Percentiles rank a stretch among this genome's conserved stretches.
Evolutionary conservation across 2,888 invertebrate genomes (phyloP).

Genomic region (Eristalis tenax): DNA sequence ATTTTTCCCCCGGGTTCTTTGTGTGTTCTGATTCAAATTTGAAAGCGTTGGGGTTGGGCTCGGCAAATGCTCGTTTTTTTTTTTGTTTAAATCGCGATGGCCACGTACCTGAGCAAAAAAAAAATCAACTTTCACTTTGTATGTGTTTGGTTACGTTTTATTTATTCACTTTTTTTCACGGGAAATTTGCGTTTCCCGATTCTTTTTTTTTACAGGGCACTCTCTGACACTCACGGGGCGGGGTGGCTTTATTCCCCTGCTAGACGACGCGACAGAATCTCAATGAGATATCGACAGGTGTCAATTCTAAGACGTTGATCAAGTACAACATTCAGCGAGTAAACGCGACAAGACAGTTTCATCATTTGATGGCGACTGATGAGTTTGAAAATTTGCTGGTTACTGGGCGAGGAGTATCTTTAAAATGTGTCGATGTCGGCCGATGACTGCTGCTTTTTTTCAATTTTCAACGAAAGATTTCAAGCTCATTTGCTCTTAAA

Average conservation of each 20-base stretch:
- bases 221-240: not conserved
- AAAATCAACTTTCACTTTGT: constrained; percentile 45
- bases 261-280: constrained; percentile 80
- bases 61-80: not conserved
- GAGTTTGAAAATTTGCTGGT: constrained; percentile 61
- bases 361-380: constrained; percentile 81
- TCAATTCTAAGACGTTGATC: constrained; percentile 81
- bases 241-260: constrained; percentile 77
- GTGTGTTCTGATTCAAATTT: constrained; percentile 18
- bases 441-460: constrained; percentile 26
- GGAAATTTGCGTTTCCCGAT: constrained; percentile 34
- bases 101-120: constrained; percentile 44
- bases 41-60: not conserved
- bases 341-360: constrained; percentile 80
- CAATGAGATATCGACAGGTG: constrained; percentile 81
- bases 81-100: constrained; percentile 43
- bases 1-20: constrained; percentile 20
- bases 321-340: constrained; percentile 79
- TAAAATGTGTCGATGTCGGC: constrained; percentile 17
- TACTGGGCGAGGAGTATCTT: constrained; percentile 64
- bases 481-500: too few relatives aligned
- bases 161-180: constrained; percentile 21
- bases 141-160: constrained; percentile 14
- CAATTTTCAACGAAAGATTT: not conserved
- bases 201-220: constrained; percentile 5